Percentiles rank a stretch among this genome's conserved stretches.
These are phyloP conservation scores for Ypsolopha scabrella DNA, from an alignment of 2,888 invertebrate genomes.

Conservation along the genomic window DNA sequence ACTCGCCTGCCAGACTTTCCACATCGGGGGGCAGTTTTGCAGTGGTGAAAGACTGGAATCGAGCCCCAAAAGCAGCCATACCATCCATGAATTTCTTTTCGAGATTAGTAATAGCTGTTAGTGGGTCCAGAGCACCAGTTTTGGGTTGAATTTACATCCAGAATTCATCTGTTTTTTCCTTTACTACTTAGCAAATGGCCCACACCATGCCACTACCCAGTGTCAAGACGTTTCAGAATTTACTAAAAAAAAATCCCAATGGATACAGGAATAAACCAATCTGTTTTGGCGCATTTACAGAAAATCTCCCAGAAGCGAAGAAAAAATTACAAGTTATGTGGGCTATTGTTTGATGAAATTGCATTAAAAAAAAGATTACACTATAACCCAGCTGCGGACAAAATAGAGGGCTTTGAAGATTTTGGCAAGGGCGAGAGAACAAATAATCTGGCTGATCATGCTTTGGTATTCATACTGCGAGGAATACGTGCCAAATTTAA, in stretches of 20 bases:
- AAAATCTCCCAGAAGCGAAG: constrained; percentile 2
- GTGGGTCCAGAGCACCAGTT: too few relatives aligned
- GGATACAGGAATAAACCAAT: constrained; percentile 5
- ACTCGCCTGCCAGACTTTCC: too few relatives aligned
- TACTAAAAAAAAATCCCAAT: constrained; percentile 7
- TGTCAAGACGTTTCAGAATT: constrained; percentile 4
- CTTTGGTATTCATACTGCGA: constrained; percentile 14
- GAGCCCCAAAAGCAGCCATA: too few relatives aligned
- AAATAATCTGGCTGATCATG: constrained; percentile 11
- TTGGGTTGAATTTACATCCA: too few relatives aligned
- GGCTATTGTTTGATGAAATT: constrained; percentile 13
- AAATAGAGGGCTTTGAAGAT: constrained; percentile 13
- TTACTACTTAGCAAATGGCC: constrained; percentile 5
- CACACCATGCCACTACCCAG: constrained; percentile 7
- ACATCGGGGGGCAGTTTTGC: too few relatives aligned
- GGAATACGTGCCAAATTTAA: constrained; percentile 13
- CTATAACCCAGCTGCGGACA: constrained; percentile 6
- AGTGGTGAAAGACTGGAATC: too few relatives aligned
- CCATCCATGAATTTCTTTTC: too few relatives aligned
- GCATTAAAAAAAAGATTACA: constrained; percentile 9
- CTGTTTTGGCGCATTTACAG: constrained; percentile 3
- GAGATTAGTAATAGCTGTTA: too few relatives aligned
- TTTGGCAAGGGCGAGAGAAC: constrained; percentile 6
- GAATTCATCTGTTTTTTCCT: too few relatives aligned
- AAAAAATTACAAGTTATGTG: constrained; percentile 8